Conservation (phyloP, 2,113 vertebrate genomes). For the Coturnix japonica region DNA sequence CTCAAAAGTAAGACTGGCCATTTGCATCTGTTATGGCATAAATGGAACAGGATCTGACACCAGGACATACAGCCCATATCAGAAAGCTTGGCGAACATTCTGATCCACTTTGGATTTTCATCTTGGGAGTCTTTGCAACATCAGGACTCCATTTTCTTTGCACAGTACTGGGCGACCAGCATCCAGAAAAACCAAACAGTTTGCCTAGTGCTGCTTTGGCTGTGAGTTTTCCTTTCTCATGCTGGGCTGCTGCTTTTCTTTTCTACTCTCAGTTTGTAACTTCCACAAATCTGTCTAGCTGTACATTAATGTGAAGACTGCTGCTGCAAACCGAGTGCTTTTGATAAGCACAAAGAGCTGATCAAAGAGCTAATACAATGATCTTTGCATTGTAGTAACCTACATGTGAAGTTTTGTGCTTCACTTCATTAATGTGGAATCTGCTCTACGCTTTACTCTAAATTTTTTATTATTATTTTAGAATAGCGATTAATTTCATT, state of each 20-base stretch:
- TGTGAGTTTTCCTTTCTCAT: neutral
- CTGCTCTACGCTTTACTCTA: neutral
- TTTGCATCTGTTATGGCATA: neutral
- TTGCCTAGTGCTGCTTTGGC: neutral
- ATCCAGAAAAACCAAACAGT: neutral
- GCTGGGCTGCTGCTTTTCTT: neutral
- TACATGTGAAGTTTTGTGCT: neutral
- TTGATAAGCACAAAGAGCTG: neutral
- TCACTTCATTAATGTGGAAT: neutral
- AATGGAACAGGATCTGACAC: neutral
- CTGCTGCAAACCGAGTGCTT: neutral
- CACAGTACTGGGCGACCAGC: neutral
- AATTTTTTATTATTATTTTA: neutral
- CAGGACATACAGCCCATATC: neutral
- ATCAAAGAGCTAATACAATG: neutral
- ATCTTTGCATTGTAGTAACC: neutral
- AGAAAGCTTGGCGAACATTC: neutral
- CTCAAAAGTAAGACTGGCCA: neutral
- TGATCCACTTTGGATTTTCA: neutral
- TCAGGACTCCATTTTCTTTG: neutral
- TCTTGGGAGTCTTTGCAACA: neutral
- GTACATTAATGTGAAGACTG: neutral
- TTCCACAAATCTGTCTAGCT: neutral
- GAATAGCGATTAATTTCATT: neutral
- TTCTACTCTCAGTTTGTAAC: neutral